phyloP scores from a whole-genome alignment of 2,888 invertebrate species.

The Temnothorax ravouxi region DNA sequence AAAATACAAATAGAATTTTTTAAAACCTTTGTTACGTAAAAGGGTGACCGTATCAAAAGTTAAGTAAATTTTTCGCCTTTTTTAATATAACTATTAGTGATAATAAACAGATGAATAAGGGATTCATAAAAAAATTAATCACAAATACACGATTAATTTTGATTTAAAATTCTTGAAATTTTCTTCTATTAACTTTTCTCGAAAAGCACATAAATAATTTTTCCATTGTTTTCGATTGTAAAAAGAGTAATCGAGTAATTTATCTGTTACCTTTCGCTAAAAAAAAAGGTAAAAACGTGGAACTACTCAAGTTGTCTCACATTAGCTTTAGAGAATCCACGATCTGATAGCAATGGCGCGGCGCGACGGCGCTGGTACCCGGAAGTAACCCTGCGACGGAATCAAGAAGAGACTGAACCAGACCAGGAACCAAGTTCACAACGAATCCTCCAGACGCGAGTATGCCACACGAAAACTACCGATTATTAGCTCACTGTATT shows the following conservation, averaged over 20 bases:
- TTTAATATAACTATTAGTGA: neutral
- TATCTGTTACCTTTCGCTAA: neutral
- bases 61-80: neutral
- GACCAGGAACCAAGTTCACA: slow-evolving; percentile 29
- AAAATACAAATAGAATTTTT: neutral
- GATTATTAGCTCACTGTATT: slow-evolving; percentile 57
- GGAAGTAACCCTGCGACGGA: slow-evolving; percentile 22
- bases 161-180: neutral
- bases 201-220: neutral
- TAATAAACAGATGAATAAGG: neutral
- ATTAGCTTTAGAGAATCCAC: slow-evolving; percentile 2
- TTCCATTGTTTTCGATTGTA: neutral
- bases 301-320: neutral
- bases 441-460: neutral
- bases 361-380: slow-evolving; percentile 5
- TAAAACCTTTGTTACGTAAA: neutral
- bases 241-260: neutral
- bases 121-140: neutral
- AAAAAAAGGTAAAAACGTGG: slow-evolving; percentile 23
- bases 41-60: neutral
- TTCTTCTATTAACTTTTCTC: neutral
- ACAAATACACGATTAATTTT: neutral
- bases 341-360: slow-evolving; percentile 7
- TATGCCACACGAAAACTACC: slow-evolving; percentile 46
- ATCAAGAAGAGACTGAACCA: neutral